These are phyloP conservation scores for Zhuqinia jingwanae DNA, from an alignment of 2,888 invertebrate genomes.

Conservation along the genomic window DNA sequence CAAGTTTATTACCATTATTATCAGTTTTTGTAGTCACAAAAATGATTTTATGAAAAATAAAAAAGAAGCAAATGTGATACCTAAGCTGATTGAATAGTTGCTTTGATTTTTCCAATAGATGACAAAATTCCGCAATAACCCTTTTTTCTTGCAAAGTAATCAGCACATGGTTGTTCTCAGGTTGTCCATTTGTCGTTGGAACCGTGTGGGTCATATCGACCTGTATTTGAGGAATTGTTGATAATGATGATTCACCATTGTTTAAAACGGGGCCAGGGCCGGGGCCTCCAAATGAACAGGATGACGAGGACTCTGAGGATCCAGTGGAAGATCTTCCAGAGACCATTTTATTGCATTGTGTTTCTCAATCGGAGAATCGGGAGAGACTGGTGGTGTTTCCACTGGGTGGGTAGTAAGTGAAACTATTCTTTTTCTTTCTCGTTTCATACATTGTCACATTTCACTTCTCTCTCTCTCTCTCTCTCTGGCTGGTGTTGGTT, in stretches of 20 bases:
- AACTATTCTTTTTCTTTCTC: conserved; percentile 39
- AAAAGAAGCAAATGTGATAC: conserved; percentile 82
- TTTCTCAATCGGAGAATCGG: conserved; percentile 32
- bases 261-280: conserved; percentile 37
- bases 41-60: conserved; percentile 50
- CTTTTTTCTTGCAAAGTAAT: conserved; percentile 86
- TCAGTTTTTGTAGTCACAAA: not conserved
- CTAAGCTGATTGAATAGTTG: conserved; percentile 97
- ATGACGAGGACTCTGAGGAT: conserved; percentile 60
- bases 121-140: conserved; percentile 97
- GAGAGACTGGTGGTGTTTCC: conserved; percentile 48
- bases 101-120: conserved; percentile 97
- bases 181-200: conserved; percentile 54
- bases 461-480: conserved; percentile 9
- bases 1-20: not conserved
- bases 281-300: conserved; percentile 65
- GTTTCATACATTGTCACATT: conserved; percentile 44
- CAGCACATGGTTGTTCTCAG: conserved; percentile 62
- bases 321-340: conserved; percentile 61
- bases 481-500: not conserved
- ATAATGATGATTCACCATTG: conserved; percentile 54
- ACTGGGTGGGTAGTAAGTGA: conserved; percentile 28
- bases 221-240: conserved; percentile 35
- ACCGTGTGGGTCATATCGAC: conserved; percentile 53
- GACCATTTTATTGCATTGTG: conserved; percentile 60